These are phyloP conservation scores for Agrochola litura DNA, from an alignment of 2,888 invertebrate species.

Conservation along the genomic window DNA sequence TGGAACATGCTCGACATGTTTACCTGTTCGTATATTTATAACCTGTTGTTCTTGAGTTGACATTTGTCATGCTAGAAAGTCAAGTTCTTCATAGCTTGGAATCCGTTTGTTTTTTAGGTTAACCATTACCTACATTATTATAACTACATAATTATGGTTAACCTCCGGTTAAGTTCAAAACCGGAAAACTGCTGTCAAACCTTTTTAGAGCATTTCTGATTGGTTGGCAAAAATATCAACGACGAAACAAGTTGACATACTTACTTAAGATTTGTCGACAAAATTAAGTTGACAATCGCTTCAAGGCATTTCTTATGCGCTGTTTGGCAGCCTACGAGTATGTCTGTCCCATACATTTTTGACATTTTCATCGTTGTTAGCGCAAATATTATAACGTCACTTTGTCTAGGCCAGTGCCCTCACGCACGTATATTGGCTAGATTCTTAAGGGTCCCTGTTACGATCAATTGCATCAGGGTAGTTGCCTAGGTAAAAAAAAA, in stretches of 20 bases:
- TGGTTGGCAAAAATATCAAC: neutral
- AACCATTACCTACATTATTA: neutral
- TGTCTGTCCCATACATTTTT: neutral
- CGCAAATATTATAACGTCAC: neutral
- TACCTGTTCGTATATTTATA: slow-evolving; percentile 32
- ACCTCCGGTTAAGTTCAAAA: neutral
- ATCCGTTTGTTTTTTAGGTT: neutral
- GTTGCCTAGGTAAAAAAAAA: too few relatives aligned
- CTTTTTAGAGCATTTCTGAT: too few relatives aligned
- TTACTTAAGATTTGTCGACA: neutral
- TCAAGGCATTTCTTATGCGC: neutral
- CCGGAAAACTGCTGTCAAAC: neutral
- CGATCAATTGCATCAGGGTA: too few relatives aligned
- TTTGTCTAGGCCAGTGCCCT: neutral
- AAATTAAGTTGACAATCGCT: neutral
- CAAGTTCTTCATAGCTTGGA: neutral
- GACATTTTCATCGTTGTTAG: neutral
- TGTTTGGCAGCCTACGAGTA: neutral
- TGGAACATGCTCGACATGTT: slow-evolving; percentile 58
- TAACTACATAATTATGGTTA: neutral
- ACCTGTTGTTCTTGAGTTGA: slow-evolving; percentile 17
- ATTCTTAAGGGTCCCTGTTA: neutral
- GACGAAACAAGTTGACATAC: neutral
- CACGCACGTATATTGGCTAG: neutral
- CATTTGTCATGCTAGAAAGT: slow-evolving; percentile 14